A percentile compares a stretch with the other conserved stretches of the same genome.
Evolutionary conservation across 1,140 invertebrate species (phyloP).

Genomic region (Cyclargus thomasi): DNA sequence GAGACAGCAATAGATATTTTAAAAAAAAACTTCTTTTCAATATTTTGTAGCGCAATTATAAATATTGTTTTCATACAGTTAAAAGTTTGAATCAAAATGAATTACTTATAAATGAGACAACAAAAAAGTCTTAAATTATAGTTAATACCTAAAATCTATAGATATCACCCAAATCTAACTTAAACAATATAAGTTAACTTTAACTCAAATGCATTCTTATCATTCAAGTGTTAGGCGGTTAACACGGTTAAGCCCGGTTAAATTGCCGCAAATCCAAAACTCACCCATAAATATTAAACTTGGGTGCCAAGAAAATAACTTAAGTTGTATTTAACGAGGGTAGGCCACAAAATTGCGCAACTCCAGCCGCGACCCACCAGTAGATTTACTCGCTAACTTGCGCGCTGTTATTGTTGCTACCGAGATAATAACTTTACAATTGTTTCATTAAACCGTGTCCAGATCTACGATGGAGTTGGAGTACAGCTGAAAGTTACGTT

Average conservation of each 20-base stretch:
- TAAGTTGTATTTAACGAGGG: slow-evolving; percentile 32
- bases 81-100: no score
- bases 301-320: slow-evolving; percentile 29
- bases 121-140: no score
- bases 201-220: not conserved
- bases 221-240: slow-evolving; percentile 8
- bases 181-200: not conserved
- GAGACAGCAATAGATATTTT: no score
- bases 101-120: not conserved
- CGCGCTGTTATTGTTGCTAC: slow-evolving; percentile 12
- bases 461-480: not conserved
- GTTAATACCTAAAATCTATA: not conserved
- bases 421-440: slow-evolving; percentile 13
- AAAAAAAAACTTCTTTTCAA: no score
- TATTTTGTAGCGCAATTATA: no score
- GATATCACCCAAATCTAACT: not conserved
- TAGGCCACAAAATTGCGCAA: slow-evolving; percentile 30
- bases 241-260: slow-evolving; percentile 8
- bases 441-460: slow-evolving; percentile 9
- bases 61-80: no score
- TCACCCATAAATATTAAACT: slow-evolving; percentile 34
- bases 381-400: slow-evolving; percentile 35
- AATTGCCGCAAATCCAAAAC: slow-evolving; percentile 20
- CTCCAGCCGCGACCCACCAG: slow-evolving; percentile 20
- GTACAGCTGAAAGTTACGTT: no score